phyloP scores from a whole-genome alignment of 2,113 vertebrate genomes.

The Ovis aries region DNA sequence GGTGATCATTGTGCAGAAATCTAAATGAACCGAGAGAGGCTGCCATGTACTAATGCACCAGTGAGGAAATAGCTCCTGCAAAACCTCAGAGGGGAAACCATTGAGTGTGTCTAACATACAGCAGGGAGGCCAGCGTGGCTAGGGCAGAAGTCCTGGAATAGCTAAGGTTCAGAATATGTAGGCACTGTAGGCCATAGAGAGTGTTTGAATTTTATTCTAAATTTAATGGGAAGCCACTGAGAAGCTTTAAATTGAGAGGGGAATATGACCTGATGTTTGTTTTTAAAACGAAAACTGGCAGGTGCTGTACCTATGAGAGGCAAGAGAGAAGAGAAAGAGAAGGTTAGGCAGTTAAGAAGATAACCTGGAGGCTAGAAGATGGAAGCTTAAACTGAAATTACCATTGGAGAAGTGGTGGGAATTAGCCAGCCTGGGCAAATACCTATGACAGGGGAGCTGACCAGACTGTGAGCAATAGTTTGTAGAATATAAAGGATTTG shows the following conservation, averaged over 20 bases:
- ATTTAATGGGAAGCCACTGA: background rate
- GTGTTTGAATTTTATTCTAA: background rate
- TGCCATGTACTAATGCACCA: no score
- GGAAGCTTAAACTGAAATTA: background rate
- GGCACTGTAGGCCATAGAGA: background rate
- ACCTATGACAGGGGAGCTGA: background rate
- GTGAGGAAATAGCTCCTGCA: background rate
- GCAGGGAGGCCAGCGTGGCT: background rate
- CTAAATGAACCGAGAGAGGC: no score
- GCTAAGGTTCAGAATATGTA: no score
- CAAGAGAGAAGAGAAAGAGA: background rate
- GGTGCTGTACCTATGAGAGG: background rate
- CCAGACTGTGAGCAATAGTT: background rate
- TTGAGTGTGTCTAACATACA: background rate
- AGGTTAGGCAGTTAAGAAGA: background rate
- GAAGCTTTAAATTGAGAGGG: background rate
- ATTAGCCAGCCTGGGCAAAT: background rate
- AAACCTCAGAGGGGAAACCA: background rate
- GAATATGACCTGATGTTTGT: no score
- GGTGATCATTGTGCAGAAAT: no score
- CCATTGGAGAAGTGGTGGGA: background rate
- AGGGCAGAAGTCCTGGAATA: background rate
- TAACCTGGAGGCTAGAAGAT: rapidly evolving
- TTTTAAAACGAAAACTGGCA: background rate
- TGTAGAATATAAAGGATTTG: background rate